Conservation (phyloP, 1,140 invertebrate species). For the Acromyrmex charruanus region DNA sequence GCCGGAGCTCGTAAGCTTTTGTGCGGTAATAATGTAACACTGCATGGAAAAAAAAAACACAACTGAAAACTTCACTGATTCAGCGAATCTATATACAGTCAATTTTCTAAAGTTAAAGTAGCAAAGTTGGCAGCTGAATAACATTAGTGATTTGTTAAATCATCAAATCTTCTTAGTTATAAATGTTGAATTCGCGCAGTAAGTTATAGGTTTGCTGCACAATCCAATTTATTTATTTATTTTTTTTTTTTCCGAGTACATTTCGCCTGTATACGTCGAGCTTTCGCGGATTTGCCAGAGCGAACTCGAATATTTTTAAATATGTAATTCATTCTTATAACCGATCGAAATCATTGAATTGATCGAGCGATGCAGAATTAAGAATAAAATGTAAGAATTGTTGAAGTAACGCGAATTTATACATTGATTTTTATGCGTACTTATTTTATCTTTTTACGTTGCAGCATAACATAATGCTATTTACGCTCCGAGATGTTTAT, state of each 20-base stretch:
- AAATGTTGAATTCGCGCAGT: too few relatives aligned
- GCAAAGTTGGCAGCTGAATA: too few relatives aligned
- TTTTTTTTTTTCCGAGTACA: background rate
- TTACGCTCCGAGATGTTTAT: background rate
- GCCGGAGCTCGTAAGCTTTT: conserved; percentile 16
- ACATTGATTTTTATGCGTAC: too few relatives aligned
- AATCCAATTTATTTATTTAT: too few relatives aligned
- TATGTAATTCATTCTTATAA: background rate
- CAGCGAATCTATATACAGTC: too few relatives aligned
- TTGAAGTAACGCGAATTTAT: background rate
- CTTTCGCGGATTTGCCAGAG: background rate
- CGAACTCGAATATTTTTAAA: background rate
- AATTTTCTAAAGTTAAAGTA: too few relatives aligned
- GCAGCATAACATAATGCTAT: background rate
- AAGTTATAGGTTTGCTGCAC: too few relatives aligned
- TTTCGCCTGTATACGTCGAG: background rate
- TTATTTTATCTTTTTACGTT: background rate
- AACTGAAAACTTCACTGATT: too few relatives aligned
- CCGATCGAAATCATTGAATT: background rate
- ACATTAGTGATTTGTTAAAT: too few relatives aligned
- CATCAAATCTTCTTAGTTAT: too few relatives aligned
- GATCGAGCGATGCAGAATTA: background rate
- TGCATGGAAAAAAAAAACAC: background rate
- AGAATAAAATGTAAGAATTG: background rate
- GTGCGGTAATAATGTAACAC: background rate